Conservation (phyloP, 2,888 invertebrate species). For the Zele albiditarsus region DNA sequence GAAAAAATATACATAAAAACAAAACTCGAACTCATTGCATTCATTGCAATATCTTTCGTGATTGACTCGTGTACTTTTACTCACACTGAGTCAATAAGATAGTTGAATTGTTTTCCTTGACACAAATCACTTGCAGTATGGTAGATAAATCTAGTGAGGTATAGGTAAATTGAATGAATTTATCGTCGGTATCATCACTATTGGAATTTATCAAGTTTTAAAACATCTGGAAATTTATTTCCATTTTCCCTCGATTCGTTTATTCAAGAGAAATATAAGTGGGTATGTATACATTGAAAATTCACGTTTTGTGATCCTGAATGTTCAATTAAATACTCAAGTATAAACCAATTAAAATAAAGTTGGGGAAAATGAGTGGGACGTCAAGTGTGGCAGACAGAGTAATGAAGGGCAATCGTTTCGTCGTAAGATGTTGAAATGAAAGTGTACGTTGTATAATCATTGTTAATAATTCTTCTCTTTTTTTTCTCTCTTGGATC, state of each 20-base stretch:
- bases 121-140: not conserved
- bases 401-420: not conserved
- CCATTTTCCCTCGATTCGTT: conserved; percentile 4
- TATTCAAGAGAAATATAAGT: conserved; percentile 17
- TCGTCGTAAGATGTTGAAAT: not conserved
- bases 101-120: not conserved
- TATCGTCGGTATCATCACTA: not conserved
- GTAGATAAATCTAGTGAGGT: not conserved
- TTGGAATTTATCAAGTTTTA: not conserved
- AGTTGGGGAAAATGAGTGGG: not conserved
- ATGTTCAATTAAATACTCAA: conserved; percentile 9
- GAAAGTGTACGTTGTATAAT: not conserved
- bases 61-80: conserved; percentile 15
- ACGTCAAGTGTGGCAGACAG: not conserved
- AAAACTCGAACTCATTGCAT: conserved; percentile 5
- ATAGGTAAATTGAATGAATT: conserved; percentile 6
- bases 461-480: not conserved
- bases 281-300: not conserved
- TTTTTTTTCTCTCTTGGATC: not conserved
- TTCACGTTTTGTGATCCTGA: not conserved
- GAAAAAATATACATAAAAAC: conserved; percentile 1
- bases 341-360: conserved; percentile 6
- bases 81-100: not conserved
- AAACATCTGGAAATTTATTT: not conserved
- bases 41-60: not conserved